phyloP scores from a whole-genome alignment of 1,140 invertebrate species.

The Gryon sp. region DNA sequence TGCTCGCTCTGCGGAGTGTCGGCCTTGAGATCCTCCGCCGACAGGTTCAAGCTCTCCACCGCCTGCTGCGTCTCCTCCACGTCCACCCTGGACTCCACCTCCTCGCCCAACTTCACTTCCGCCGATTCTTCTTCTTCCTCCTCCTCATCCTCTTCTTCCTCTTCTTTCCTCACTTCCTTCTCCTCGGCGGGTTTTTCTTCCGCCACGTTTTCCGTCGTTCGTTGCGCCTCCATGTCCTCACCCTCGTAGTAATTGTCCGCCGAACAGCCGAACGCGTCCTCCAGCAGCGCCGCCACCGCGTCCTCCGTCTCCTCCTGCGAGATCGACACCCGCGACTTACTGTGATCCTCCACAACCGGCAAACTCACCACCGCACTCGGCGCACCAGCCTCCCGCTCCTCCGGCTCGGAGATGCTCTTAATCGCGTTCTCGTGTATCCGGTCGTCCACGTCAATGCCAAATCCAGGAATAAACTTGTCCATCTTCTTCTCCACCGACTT shows the following conservation, averaged over 20 bases:
- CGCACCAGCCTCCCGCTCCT: conserved; percentile 76
- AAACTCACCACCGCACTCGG: no score
- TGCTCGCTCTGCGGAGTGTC: conserved; percentile 91
- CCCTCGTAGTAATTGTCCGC: conserved; percentile 81
- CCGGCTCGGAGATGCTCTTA: conserved; percentile 85
- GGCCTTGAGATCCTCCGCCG: conserved; percentile 86
- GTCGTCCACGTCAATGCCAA: conserved; percentile 84
- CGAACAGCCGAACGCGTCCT: conserved; percentile 88
- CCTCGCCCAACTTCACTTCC: background rate
- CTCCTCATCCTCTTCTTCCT: conserved; percentile 5
- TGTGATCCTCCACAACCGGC: conserved; percentile 83
- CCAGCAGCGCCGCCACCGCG: conserved; percentile 91
- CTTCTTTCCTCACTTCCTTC: conserved; percentile 6
- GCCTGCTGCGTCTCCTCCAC: conserved; percentile 89
- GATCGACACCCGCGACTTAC: conserved; percentile 88
- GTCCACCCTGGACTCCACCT: conserved; percentile 80
- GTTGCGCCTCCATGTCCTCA: conserved; percentile 64
- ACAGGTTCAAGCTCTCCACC: conserved; percentile 85
- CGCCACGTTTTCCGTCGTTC: background rate
- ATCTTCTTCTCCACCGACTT: conserved; percentile 79
- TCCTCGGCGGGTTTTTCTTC: conserved; percentile 16
- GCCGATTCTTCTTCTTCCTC: conserved; percentile 4
- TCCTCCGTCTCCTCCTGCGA: conserved; percentile 96
- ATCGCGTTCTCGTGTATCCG: conserved; percentile 89
- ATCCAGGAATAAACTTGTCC: conserved; percentile 85